Conservation (phyloP, 2,113 vertebrate genomes). For the Synchiropus splendidus region DNA sequence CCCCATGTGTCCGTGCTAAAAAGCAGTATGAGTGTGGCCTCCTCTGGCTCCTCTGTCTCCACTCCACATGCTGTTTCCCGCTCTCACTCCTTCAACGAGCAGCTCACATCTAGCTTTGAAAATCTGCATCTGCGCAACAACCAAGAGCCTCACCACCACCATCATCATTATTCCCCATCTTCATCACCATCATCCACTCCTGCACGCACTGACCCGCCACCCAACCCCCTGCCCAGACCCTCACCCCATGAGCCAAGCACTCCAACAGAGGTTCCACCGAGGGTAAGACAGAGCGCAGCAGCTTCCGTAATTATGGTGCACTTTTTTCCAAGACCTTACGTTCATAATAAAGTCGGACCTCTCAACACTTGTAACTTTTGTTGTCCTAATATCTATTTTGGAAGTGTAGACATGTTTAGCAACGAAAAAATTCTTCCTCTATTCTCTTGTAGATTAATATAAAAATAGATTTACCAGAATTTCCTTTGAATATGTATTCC, state of each 20-base stretch:
- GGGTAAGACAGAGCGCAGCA: slow-evolving; percentile 70
- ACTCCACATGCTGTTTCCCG: slow-evolving; percentile 72
- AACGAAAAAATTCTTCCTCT: too few species aligned
- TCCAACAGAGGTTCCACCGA: slow-evolving; percentile 85
- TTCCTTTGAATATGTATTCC: too few species aligned
- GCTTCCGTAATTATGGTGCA: too few species aligned
- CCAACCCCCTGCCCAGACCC: slow-evolving; percentile 78
- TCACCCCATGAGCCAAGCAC: slow-evolving; percentile 66
- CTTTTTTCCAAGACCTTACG: too few species aligned
- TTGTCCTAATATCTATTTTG: too few species aligned
- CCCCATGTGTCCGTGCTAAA: slow-evolving; percentile 92
- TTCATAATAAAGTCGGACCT: too few species aligned
- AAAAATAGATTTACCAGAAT: too few species aligned
- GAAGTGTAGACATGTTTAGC: too few species aligned
- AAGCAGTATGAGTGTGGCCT: slow-evolving; percentile 66
- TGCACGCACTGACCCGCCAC: slow-evolving; percentile 82
- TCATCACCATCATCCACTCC: slow-evolving; percentile 50
- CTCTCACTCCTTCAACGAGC: slow-evolving; percentile 88
- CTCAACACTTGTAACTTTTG: too few species aligned
- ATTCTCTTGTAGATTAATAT: too few species aligned
- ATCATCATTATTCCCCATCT: slow-evolving; percentile 30
- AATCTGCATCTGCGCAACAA: slow-evolving; percentile 84
- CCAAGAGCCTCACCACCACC: slow-evolving; percentile 73
- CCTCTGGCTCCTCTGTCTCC: slow-evolving; percentile 17
- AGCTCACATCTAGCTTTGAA: slow-evolving; percentile 82